Conservation (phyloP, 2,888 invertebrate genomes). For the Cheilosia vulpina region DNA sequence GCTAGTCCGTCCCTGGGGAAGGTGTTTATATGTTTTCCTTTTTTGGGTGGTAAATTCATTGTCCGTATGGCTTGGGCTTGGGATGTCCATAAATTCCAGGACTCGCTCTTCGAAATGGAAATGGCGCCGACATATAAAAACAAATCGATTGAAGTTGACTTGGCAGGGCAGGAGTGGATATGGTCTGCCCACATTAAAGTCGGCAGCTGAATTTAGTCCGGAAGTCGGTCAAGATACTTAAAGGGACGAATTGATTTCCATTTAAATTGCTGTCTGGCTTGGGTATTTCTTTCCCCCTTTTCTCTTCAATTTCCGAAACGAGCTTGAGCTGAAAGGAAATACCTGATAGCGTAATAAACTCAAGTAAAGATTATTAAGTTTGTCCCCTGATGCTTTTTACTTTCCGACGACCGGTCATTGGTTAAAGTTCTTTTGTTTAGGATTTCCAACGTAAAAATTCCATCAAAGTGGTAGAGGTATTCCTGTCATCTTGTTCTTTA, state of each 20-base stretch:
- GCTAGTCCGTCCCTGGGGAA: not conserved
- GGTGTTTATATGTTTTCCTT: constrained; percentile 17
- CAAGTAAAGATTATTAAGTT: constrained; percentile 14
- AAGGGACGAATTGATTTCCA: constrained; percentile 39
- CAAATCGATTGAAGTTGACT: constrained; percentile 47
- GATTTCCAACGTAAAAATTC: not conserved
- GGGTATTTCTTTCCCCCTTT: not conserved
- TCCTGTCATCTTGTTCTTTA: not conserved
- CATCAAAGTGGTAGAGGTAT: not conserved
- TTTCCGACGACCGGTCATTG: constrained; percentile 27
- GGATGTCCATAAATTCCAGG: constrained; percentile 31
- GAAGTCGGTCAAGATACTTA: constrained; percentile 58
- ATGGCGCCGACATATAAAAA: constrained; percentile 33
- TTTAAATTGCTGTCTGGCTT: constrained; percentile 43
- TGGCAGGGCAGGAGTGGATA: constrained; percentile 23
- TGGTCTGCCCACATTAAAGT: constrained; percentile 22
- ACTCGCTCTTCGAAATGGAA: not conserved
- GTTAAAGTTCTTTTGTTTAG: constrained; percentile 2
- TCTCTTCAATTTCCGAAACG: not conserved
- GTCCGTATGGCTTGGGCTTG: constrained; percentile 1
- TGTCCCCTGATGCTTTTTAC: not conserved
- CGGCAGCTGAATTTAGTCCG: constrained; percentile 60
- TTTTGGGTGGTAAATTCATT: not conserved
- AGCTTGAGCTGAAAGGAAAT: not conserved
- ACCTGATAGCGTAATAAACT: constrained; percentile 9